These are phyloP conservation scores for Tortricodes alternella DNA, from an alignment of 2,888 invertebrate species.

Conservation along the genomic window DNA sequence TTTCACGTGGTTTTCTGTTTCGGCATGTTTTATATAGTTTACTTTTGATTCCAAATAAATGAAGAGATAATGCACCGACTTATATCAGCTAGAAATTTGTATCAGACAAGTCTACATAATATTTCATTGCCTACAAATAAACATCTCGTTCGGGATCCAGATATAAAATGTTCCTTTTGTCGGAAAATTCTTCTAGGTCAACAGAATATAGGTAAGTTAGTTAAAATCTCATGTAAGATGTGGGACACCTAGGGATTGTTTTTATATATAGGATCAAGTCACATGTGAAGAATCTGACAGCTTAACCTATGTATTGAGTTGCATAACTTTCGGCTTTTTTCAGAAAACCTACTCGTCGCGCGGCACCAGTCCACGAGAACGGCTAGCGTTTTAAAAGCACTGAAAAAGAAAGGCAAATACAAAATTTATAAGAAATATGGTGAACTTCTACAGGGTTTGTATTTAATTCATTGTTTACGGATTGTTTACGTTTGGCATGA, in stretches of 20 bases:
- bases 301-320: constrained; percentile 50
- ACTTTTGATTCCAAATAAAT: constrained; percentile 45
- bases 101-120: constrained; percentile 64
- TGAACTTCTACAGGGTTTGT: constrained; percentile 86
- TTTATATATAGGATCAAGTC: constrained; percentile 23
- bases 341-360: constrained; percentile 57
- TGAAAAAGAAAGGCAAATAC: constrained; percentile 71
- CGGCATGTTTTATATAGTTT: constrained; percentile 52
- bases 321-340: constrained; percentile 66
- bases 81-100: constrained; percentile 65
- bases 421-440: constrained; percentile 83
- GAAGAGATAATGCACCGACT: constrained; percentile 70
- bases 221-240: background rate
- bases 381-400: constrained; percentile 59
- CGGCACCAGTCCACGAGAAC: constrained; percentile 74
- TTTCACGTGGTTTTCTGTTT: constrained; percentile 69
- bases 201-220: constrained; percentile 57
- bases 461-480: constrained; percentile 24
- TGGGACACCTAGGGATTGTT: constrained; percentile 5
- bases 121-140: constrained; percentile 52
- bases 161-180: constrained; percentile 75
- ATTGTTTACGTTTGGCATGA: constrained; percentile 34
- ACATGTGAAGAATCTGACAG: constrained; percentile 11
- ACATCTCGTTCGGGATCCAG: constrained; percentile 47
- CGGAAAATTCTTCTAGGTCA: constrained; percentile 62